phyloP scores from a whole-genome alignment of 2,113 vertebrate species.

The Oceanites oceanicus region DNA sequence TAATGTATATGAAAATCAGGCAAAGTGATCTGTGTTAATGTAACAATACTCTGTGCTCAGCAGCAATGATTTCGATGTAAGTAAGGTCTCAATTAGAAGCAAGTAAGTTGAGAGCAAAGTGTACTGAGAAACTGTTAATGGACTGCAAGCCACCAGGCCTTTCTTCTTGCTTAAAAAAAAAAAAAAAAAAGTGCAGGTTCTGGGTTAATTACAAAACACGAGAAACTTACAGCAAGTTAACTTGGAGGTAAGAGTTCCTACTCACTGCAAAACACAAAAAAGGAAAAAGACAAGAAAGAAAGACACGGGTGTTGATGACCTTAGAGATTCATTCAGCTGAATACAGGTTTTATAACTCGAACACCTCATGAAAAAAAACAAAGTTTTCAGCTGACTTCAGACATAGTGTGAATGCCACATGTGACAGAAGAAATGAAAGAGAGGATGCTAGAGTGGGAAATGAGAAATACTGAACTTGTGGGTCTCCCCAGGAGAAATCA shows the following conservation, averaged over 20 bases:
- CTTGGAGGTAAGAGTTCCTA: not conserved
- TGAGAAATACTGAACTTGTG: not conserved
- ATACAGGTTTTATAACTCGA: not conserved
- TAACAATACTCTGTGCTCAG: not conserved
- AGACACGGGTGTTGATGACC: not conserved
- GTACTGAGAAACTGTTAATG: not conserved
- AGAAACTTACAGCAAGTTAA: not conserved
- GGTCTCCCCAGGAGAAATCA: not conserved
- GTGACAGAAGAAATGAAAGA: not conserved
- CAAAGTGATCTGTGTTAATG: not conserved
- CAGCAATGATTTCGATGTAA: not conserved
- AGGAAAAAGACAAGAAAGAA: not conserved
- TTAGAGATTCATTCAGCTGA: not conserved
- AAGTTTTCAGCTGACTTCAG: not conserved
- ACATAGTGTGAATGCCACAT: rapidly evolving
- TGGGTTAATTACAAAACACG: not conserved
- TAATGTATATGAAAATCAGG: not conserved
- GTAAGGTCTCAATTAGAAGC: not conserved
- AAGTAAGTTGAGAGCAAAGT: not conserved
- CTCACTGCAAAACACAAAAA: not conserved
- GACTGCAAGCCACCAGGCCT: not conserved
- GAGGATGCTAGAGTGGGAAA: not conserved
- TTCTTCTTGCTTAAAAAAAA: not conserved
- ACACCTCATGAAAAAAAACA: not conserved
- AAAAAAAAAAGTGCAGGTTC: not conserved